These are phyloP conservation scores for Napeogenes inachia DNA, from an alignment of 2,888 invertebrate genomes.

Conservation along the genomic window DNA sequence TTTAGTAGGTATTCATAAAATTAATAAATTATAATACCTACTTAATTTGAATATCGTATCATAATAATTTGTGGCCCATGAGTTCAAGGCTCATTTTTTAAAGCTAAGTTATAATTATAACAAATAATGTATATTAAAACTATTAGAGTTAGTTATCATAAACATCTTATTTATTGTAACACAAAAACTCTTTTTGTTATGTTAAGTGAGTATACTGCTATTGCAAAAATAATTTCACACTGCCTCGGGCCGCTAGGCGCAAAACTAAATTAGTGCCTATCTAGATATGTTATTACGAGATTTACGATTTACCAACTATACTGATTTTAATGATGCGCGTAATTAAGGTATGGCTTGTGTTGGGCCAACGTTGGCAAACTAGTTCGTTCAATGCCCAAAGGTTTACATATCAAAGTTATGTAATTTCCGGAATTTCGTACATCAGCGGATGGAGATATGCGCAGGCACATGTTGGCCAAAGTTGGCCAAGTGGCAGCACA, in stretches of 20 bases:
- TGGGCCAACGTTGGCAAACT: neutral
- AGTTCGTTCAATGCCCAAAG: neutral
- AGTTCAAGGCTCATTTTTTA: too few relatives aligned
- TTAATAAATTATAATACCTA: too few relatives aligned
- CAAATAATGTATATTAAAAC: too few relatives aligned
- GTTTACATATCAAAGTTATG: neutral
- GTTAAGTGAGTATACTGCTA: slow-evolving; percentile 14
- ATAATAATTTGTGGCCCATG: too few relatives aligned
- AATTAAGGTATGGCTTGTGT: slow-evolving; percentile 15
- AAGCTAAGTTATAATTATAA: too few relatives aligned
- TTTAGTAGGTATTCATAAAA: too few relatives aligned
- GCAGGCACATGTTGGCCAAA: slow-evolving; percentile 3
- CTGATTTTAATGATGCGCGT: slow-evolving; percentile 16
- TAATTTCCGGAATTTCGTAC: neutral
- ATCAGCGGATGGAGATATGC: neutral
- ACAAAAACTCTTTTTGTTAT: slow-evolving; percentile 9
- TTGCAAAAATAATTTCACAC: slow-evolving; percentile 21
- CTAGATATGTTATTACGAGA: slow-evolving; percentile 25
- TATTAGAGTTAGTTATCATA: neutral
- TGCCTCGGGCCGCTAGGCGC: slow-evolving; percentile 13
- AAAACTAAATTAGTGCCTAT: slow-evolving; percentile 16
- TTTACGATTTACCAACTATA: slow-evolving; percentile 23
- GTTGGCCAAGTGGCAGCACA: neutral
- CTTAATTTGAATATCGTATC: too few relatives aligned
- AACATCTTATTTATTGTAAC: neutral